Evolutionary conservation across 2,113 vertebrate species (phyloP), one percentile per base, ranked within the genome.

Genomic region (Hydrolagus affinis): DNA sequence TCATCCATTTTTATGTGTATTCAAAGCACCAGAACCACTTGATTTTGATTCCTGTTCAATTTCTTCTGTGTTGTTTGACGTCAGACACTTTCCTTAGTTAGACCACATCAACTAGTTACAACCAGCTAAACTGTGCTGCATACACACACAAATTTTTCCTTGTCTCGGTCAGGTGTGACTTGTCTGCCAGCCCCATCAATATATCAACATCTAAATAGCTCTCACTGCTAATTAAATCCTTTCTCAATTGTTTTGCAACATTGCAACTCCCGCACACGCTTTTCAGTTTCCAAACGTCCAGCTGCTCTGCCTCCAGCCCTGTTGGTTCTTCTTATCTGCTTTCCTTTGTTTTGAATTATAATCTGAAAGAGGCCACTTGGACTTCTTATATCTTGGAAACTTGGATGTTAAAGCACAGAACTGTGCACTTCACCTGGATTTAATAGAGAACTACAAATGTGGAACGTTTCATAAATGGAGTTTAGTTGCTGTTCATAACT

Each of bases 301-400:
- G 44, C 44, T 74, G 72, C 72, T 44, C 28, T 74, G 72, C 30
- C 72, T 74, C 72, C 72, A 32, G 30, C 19, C 72, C 44, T 74
- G 30, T 28, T 32, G 11, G 72, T 8, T 44, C 6, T 44, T 74
- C 28, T 44, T 17, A 74, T 44, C 44, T 74, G 30, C 72, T 44
- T 44, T 74, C 28, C 44, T 74, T 74, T 74, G 14, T 44, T 17
- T 74, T 74, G 2, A 8, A 74, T 44, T 74, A 17, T 25, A 74
- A 74, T 17, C 30, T 15, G 28, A 32, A 74, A 30, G 72, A 17
- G 19, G 14, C 15, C 72, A 74, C 15, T 17, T 74, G 30, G 44
- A 74, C 72, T 17, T 7, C 44, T 74, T 28, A 12, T 44, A 44
- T 1, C 71, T 73, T 30, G 71, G 28, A 74, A 44, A 8, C 15